These are phyloP conservation scores for Paratrypauchen microcephalus DNA, from an alignment of 2,797 vertebrate species.

Conservation along the genomic window DNA sequence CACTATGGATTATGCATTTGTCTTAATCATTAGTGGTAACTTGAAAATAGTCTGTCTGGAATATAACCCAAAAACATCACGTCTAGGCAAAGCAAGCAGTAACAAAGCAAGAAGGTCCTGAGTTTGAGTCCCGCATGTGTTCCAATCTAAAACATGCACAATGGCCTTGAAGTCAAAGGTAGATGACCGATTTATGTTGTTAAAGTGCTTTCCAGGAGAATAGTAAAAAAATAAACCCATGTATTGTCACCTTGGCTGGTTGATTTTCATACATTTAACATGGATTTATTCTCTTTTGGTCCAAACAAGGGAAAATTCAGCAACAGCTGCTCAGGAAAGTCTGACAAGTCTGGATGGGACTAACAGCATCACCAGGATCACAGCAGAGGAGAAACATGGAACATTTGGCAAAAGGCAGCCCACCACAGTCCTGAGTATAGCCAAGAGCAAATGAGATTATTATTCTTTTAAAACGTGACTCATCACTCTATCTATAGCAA, in stretches of 20 bases:
- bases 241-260: background rate
- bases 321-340: conserved; percentile 74
- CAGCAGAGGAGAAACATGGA: conserved; percentile 78
- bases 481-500: conserved; percentile 45
- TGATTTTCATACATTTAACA: conserved; percentile 38
- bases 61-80: background rate
- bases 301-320: conserved; percentile 62
- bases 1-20: conserved; percentile 8
- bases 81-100: background rate
- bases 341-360: conserved; percentile 67
- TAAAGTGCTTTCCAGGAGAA: background rate
- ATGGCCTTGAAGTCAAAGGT: background rate
- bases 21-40: background rate
- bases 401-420: conserved; percentile 63
- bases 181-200: background rate
- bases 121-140: background rate
- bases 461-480: conserved; percentile 62
- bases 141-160: background rate
- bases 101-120: background rate
- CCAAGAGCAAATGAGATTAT: conserved; percentile 64
- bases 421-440: conserved; percentile 63
- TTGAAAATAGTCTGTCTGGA: background rate
- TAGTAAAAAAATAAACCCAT: background rate
- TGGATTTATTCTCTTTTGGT: conserved; percentile 55
- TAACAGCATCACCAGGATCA: conserved; percentile 53